Conservation (phyloP, 2,888 invertebrate species). For the Megastigmus dorsalis region DNA sequence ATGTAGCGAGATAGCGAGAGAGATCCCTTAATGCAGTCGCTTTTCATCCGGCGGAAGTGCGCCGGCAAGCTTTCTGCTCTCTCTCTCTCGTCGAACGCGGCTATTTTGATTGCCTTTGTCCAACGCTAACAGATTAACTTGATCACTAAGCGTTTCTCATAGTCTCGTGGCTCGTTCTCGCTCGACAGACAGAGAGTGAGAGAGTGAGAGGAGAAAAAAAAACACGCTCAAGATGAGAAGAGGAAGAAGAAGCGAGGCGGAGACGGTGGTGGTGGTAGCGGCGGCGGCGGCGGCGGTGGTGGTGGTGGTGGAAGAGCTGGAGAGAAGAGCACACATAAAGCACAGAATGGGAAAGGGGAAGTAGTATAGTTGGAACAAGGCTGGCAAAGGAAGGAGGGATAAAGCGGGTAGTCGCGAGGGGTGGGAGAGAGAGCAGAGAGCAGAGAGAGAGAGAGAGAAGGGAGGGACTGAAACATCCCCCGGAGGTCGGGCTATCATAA, state of each 20-base stretch:
- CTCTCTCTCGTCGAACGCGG: slow-evolving; percentile 23
- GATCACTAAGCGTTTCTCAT: slow-evolving; percentile 52
- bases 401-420: too few species aligned
- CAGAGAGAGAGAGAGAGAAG: slow-evolving; percentile 66
- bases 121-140: slow-evolving; percentile 54
- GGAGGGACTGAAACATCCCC: slow-evolving; percentile 44
- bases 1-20: slow-evolving; percentile 50
- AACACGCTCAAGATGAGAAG: slow-evolving; percentile 38
- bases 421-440: slow-evolving; percentile 67
- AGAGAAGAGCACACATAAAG: slow-evolving; percentile 25
- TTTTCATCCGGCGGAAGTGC: slow-evolving; percentile 30
- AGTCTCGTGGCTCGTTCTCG: slow-evolving; percentile 32
- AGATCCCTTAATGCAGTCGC: slow-evolving; percentile 51
- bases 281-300: too few species aligned
- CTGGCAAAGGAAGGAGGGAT: slow-evolving; percentile 53
- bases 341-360: slow-evolving; percentile 46
- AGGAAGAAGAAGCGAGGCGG: slow-evolving; percentile 38
- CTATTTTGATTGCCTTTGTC: slow-evolving; percentile 48
- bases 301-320: too few species aligned
- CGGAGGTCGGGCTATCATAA: slow-evolving; percentile 72
- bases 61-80: slow-evolving; percentile 32
- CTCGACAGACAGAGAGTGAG: neutral
- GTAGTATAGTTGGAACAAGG: slow-evolving; percentile 57
- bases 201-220: slow-evolving; percentile 30
- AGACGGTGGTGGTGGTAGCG: too few species aligned